Conservation (phyloP, 2,888 invertebrate genomes). For the Aradus depressus region DNA sequence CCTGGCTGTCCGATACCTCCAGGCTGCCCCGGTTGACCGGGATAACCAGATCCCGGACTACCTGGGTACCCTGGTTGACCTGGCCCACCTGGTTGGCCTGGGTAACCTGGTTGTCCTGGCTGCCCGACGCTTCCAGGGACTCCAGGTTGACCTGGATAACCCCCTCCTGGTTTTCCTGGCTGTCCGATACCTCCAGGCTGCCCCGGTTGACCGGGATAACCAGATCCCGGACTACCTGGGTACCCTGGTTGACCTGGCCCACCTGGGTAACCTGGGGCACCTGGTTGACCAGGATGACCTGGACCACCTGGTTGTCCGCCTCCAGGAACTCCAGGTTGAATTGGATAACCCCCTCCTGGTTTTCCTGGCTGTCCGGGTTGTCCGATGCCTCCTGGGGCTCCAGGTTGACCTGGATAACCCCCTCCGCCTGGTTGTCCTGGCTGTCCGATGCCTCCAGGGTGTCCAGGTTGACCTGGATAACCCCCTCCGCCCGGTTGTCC, state of each 20-base stretch:
- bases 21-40: constrained; percentile 19
- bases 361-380: constrained; percentile 27
- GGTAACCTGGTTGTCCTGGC: constrained; percentile 26
- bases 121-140: constrained; percentile 26
- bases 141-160: constrained; percentile 25
- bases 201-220: constrained; percentile 25
- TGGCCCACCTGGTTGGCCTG: constrained; percentile 16
- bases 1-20: constrained; percentile 24
- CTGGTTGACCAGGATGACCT: constrained; percentile 12
- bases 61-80: constrained; percentile 24
- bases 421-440: constrained; percentile 24
- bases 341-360: constrained; percentile 27
- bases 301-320: constrained; percentile 26
- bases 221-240: constrained; percentile 30
- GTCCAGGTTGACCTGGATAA: constrained; percentile 28
- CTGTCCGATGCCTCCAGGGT: constrained; percentile 9
- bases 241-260: constrained; percentile 29
- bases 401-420: constrained; percentile 33
- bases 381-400: constrained; percentile 32
- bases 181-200: constrained; percentile 26
- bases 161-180: constrained; percentile 25
- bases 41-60: constrained; percentile 8
- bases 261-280: constrained; percentile 27
- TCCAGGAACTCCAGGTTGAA: constrained; percentile 33
- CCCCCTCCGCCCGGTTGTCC: constrained; percentile 29